These are phyloP conservation scores for Echinarachnius parma DNA, from an alignment of 53 echinoderm and acorn worm species.

Conservation along the genomic window DNA sequence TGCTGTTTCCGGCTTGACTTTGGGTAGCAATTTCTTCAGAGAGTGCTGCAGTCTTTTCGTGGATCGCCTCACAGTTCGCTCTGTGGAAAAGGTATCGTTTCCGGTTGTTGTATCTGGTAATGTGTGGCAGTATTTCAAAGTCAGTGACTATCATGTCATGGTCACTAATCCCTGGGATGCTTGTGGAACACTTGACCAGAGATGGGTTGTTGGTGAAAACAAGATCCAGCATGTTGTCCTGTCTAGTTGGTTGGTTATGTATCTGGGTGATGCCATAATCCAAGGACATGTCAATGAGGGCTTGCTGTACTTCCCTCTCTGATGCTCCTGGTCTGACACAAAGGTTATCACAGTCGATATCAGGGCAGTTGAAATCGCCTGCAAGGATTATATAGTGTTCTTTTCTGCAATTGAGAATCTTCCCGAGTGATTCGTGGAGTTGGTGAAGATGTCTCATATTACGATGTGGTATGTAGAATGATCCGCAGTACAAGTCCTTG, in stretches of 20 bases:
- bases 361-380: constrained; percentile 32
- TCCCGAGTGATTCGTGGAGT: neutral
- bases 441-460: constrained; percentile 12
- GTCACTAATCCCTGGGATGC: constrained; percentile 2
- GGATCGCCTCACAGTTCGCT: constrained; percentile 8
- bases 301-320: constrained; percentile 20
- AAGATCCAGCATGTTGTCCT: constrained; percentile 32
- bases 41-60: neutral
- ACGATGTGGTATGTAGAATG: constrained; percentile 31
- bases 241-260: constrained; percentile 11
- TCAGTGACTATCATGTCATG: constrained; percentile 16
- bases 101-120: constrained; percentile 7
- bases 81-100: constrained; percentile 14
- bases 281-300: constrained; percentile 5
- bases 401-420: neutral
- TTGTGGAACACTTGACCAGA: constrained; percentile 15
- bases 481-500: constrained; percentile 9
- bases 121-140: constrained; percentile 17
- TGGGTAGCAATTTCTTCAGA: neutral
- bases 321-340: neutral
- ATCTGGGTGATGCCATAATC: constrained; percentile 1
- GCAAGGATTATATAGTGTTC: constrained; percentile 26
- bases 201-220: constrained; percentile 30
- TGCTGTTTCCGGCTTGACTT: neutral
- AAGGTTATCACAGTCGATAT: constrained; percentile 33